Evolutionary conservation across 2,888 invertebrate genomes (phyloP).

Genomic region (Abrostola tripartita): DNA sequence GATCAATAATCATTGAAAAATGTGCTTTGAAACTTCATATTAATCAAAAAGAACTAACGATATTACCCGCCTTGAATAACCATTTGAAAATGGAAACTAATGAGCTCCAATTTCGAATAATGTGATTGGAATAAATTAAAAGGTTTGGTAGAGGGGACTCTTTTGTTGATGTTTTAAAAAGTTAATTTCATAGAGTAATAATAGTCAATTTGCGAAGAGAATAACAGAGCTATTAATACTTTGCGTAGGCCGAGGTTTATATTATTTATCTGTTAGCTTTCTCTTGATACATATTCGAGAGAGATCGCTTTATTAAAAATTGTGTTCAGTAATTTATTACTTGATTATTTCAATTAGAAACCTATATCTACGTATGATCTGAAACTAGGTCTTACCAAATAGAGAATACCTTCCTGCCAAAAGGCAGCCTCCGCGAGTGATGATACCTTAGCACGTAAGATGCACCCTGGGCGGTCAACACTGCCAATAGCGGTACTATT

Average conservation of each 20-base stretch:
- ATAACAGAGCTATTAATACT: conserved; percentile 18
- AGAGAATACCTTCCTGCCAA: no score
- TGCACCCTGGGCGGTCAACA: no score
- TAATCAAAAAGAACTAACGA: conserved; percentile 26
- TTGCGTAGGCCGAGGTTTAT: conserved; percentile 40
- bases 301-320: not conserved
- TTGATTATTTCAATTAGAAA: no score
- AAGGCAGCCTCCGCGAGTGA: no score
- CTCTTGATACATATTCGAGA: conserved; percentile 10
- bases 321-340: not conserved
- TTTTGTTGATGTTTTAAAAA: conserved; percentile 18
- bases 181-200: conserved; percentile 38
- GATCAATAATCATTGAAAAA: conserved; percentile 11
- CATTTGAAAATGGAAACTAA: conserved; percentile 17
- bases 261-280: conserved; percentile 11
- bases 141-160: conserved; percentile 9
- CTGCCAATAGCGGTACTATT: no score
- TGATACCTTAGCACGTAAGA: no score
- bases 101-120: conserved; percentile 22
- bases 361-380: no score
- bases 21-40: conserved; percentile 3
- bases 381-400: no score
- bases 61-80: conserved; percentile 7
- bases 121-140: conserved; percentile 11
- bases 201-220: conserved; percentile 35